Conservation (phyloP, 2,113 vertebrate species). For the Camelus bactrianus region DNA sequence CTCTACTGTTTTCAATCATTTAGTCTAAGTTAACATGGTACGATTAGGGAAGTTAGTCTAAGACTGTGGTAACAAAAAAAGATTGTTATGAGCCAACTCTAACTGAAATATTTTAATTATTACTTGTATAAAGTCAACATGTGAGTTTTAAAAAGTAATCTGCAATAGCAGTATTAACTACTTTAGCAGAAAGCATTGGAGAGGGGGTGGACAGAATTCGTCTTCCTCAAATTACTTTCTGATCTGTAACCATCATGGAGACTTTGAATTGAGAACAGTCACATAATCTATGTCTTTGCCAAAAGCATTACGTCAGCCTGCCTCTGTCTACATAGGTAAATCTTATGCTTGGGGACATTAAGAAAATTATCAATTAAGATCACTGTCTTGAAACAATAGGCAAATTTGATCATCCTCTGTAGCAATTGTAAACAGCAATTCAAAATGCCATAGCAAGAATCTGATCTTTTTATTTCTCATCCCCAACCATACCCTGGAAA, state of each 20-base stretch:
- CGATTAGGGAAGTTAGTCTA: slow-evolving; percentile 31
- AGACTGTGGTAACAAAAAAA: slow-evolving; percentile 18
- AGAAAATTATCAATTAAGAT: slow-evolving; percentile 6
- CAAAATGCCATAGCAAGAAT: neutral
- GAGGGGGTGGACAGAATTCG: neutral
- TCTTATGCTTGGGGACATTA: neutral
- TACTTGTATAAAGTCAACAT: slow-evolving; percentile 35
- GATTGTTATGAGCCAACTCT: neutral
- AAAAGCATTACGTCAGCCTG: neutral
- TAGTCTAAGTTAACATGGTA: slow-evolving; percentile 19
- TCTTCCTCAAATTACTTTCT: slow-evolving; percentile 53
- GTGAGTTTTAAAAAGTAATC: slow-evolving; percentile 3
- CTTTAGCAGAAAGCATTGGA: neutral
- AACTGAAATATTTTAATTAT: slow-evolving; percentile 33
- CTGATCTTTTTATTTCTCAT: neutral
- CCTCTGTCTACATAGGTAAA: neutral
- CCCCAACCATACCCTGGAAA: neutral
- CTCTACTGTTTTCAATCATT: neutral
- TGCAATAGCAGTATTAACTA: slow-evolving; percentile 3
- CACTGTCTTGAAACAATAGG: neutral
- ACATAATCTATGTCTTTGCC: neutral
- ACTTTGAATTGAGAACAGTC: neutral
- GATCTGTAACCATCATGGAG: neutral
- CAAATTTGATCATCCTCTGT: neutral
- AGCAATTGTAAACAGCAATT: slow-evolving; percentile 24